Percentiles rank a stretch among this genome's conserved stretches.
phyloP scores from a whole-genome alignment of 1,140 invertebrate genomes.

The Anastrepha ludens region DNA sequence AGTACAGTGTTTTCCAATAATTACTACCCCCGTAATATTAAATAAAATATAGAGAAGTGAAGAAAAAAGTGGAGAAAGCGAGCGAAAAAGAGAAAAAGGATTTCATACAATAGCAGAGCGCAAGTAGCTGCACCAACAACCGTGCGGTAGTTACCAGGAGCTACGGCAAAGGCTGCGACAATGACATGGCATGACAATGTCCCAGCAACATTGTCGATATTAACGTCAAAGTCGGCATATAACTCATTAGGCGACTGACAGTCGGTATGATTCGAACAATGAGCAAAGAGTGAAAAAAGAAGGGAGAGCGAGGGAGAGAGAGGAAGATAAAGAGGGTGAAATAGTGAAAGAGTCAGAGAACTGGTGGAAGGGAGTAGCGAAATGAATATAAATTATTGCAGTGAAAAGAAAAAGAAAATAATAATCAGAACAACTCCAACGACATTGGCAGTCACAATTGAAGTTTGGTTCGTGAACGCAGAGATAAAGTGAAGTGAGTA shows the following conservation, averaged over 20 bases:
- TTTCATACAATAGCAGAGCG: neutral
- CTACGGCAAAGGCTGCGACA: neutral
- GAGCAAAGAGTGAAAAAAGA: neutral
- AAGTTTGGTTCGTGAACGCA: neutral
- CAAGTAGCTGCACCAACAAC: neutral
- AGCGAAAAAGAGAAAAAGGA: neutral
- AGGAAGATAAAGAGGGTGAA: too few relatives aligned
- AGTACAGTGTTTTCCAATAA: conserved; percentile 18
- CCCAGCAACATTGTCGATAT: conserved; percentile 23
- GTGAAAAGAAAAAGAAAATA: neutral
- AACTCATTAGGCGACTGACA: conserved; percentile 32
- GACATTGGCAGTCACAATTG: neutral
- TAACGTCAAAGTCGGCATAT: conserved; percentile 32
- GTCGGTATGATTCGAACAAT: neutral
- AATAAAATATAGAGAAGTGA: neutral
- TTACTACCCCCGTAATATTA: conserved; percentile 37
- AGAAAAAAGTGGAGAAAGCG: neutral
- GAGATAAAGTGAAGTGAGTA: neutral
- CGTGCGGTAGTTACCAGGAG: neutral
- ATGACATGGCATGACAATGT: conserved; percentile 1
- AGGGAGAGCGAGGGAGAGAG: neutral
- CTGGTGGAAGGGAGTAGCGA: neutral
- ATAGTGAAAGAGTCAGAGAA: too few relatives aligned
- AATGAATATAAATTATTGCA: neutral
- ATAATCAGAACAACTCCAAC: neutral